Evolutionary conservation across 2,797 vertebrate species (phyloP).

Genomic region (Thaleichthys pacificus): DNA sequence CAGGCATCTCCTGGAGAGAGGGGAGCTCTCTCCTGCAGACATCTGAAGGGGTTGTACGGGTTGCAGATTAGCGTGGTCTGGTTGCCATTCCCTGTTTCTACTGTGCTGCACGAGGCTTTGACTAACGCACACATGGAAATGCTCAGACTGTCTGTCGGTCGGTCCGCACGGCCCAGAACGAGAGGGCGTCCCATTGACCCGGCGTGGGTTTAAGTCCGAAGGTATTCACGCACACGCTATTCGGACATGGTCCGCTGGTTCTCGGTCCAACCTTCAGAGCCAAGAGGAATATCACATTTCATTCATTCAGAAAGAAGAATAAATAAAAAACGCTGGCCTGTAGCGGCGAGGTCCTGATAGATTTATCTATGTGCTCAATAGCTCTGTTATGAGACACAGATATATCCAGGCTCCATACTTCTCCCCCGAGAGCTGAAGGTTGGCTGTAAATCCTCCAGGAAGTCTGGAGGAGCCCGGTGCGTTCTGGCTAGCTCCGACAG

Average conservation of each 20-base stretch:
- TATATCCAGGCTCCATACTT: slow-evolving; percentile 52
- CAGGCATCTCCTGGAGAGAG: neutral
- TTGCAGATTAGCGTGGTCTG: slow-evolving; percentile 14
- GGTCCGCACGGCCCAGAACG: neutral
- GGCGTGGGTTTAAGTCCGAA: neutral
- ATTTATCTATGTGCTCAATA: slow-evolving; percentile 57
- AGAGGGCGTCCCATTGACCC: slow-evolving; percentile 2
- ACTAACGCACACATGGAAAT: slow-evolving; percentile 16
- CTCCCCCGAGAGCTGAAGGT: slow-evolving; percentile 44
- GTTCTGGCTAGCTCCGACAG: slow-evolving; percentile 19
- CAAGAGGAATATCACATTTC: slow-evolving; percentile 40
- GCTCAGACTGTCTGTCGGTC: neutral
- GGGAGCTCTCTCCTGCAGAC: neutral
- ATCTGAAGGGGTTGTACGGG: slow-evolving; percentile 9
- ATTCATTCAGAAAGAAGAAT: slow-evolving; percentile 49
- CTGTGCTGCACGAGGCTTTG: neutral
- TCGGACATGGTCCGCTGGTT: slow-evolving; percentile 2
- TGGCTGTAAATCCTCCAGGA: slow-evolving; percentile 57
- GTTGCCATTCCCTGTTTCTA: slow-evolving; percentile 1
- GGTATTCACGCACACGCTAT: neutral
- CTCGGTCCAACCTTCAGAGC: neutral
- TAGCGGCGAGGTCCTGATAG: slow-evolving; percentile 47
- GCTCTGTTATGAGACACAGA: slow-evolving; percentile 51
- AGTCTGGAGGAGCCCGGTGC: slow-evolving; percentile 34
- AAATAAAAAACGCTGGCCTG: slow-evolving; percentile 46